A percentile compares a stretch with the other conserved stretches of the same genome.
phyloP scores from a whole-genome alignment of 2,797 vertebrate genomes.

The Thripadectes ignobilis region DNA sequence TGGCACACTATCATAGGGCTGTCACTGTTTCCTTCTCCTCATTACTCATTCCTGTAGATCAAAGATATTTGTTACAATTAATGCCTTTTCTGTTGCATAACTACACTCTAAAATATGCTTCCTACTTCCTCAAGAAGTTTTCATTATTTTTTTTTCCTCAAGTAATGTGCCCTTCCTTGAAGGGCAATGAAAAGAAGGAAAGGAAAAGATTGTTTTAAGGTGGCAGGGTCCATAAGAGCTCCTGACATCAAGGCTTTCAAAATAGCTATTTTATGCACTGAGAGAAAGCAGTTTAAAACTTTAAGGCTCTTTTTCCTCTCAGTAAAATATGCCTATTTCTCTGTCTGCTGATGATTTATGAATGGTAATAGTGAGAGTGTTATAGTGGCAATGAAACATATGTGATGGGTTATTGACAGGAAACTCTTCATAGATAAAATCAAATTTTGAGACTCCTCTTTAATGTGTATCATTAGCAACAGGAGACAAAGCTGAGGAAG shows the following conservation, averaged over 20 bases:
- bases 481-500: background rate
- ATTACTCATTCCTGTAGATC: background rate
- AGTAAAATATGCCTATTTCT: conserved; percentile 12
- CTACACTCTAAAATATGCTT: background rate
- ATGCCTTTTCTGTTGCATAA: background rate
- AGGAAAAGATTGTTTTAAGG: background rate
- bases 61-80: background rate
- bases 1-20: background rate
- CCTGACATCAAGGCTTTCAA: background rate
- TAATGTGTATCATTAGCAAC: background rate
- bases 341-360: conserved; percentile 15
- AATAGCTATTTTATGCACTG: conserved; percentile 9
- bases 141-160: background rate
- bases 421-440: background rate
- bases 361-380: background rate
- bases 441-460: background rate
- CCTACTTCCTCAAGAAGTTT: background rate
- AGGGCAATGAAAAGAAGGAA: background rate
- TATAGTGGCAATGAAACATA: background rate
- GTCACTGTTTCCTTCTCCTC: background rate
- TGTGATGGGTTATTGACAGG: conserved; percentile 13
- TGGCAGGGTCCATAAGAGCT: background rate
- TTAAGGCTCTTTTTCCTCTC: conserved; percentile 11
- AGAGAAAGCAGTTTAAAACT: conserved; percentile 30
- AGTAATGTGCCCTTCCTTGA: background rate